phyloP scores from a whole-genome alignment of 2,113 vertebrate genomes.

The Saguinus midas region DNA sequence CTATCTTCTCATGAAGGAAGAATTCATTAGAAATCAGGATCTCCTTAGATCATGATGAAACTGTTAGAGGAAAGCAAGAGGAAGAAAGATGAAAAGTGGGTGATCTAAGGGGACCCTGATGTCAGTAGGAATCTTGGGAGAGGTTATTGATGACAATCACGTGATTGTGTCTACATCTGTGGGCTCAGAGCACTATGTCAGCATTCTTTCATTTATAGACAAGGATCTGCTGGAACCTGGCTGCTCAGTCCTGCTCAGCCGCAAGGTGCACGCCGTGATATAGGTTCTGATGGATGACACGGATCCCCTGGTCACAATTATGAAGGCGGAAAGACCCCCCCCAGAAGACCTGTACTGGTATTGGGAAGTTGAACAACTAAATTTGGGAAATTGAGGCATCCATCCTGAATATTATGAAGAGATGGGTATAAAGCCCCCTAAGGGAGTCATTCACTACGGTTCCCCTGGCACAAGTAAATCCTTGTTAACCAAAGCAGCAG shows the following conservation, averaged over 20 bases:
- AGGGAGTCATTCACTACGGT: no score
- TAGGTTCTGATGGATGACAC: conserved; percentile 99
- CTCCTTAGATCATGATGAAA: conserved; percentile 86
- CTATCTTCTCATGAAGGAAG: conserved; percentile 98
- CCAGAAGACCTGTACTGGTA: conserved; percentile 97
- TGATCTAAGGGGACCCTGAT: no score
- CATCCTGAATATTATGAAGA: no score
- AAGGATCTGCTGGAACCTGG: conserved; percentile 78
- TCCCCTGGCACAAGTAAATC: no score
- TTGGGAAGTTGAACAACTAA: conserved; percentile 72
- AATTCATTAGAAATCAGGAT: conserved; percentile 99
- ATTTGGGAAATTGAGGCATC: no score
- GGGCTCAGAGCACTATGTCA: conserved; percentile 98
- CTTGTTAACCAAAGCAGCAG: no score
- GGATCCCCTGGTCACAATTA: conserved; percentile 96
- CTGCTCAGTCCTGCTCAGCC: conserved; percentile 97
- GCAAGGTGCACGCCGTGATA: conserved; percentile 99
- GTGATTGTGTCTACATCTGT: conserved; percentile 98
- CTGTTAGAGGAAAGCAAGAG: conserved; percentile 95
- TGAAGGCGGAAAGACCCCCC: conserved; percentile 99
- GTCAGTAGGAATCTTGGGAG: no score
- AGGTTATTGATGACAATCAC: conserved; percentile 74
- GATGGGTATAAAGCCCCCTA: no score
- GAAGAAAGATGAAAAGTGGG: no score
- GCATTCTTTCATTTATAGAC: conserved; percentile 80